Evolutionary conservation across 2,797 vertebrate genomes (phyloP).

Genomic region (Lagorchestes hirsutus): DNA sequence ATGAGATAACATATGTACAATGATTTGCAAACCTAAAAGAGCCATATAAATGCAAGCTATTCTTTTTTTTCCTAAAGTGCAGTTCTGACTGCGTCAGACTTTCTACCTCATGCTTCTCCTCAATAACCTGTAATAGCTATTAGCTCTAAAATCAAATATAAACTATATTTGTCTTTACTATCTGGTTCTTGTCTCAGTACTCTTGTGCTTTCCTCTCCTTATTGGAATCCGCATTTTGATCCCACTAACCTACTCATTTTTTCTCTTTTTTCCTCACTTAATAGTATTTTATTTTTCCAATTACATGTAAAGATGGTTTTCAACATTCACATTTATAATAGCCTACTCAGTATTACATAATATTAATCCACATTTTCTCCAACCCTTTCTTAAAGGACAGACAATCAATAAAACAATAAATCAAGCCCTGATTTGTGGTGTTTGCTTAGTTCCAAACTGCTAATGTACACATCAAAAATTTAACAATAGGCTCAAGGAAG

Average conservation of each 20-base stretch:
- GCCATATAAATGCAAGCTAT: background rate
- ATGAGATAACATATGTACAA: background rate
- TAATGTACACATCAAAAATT: background rate
- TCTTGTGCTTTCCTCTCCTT: background rate
- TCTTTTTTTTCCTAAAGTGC: background rate
- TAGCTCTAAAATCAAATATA: background rate
- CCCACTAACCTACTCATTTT: background rate
- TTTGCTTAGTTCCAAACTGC: background rate
- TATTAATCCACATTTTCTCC: background rate
- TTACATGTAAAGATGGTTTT: too few relatives aligned
- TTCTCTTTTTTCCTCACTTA: too few relatives aligned
- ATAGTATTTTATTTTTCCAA: too few relatives aligned
- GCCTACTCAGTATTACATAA: background rate
- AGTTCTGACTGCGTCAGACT: background rate
- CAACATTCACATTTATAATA: background rate
- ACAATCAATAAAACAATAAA: background rate
- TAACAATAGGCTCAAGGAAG: background rate
- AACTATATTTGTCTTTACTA: background rate
- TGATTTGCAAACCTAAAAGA: background rate
- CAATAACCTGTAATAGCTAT: background rate
- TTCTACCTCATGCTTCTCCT: background rate
- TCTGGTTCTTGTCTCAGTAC: background rate
- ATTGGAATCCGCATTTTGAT: background rate
- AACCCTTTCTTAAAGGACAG: background rate
- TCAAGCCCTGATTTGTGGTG: background rate